These are phyloP conservation scores for Paratilapia polleni DNA, from an alignment of 2,113 vertebrate genomes.

Conservation along the genomic window DNA sequence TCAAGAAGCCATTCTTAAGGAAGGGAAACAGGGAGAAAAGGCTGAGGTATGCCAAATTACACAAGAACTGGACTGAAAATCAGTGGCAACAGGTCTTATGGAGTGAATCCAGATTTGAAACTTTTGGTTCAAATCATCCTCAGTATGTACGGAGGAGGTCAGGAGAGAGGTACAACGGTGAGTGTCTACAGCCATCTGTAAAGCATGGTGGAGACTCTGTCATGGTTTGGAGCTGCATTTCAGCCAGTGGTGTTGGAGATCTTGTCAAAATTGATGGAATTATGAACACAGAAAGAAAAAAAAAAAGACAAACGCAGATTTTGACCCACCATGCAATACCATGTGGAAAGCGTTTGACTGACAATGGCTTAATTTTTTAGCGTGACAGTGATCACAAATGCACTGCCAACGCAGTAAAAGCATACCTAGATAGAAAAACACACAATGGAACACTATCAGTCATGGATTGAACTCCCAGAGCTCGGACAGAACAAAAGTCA, in stretches of 20 bases:
- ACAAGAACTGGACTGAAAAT: neutral
- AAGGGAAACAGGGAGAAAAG: too few species aligned
- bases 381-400: accelerated
- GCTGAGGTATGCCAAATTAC: too few species aligned
- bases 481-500: too few species aligned
- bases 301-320: too few species aligned
- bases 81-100: neutral
- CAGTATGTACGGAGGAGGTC: neutral
- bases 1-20: too few species aligned
- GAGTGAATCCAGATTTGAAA: neutral
- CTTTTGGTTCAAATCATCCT: neutral
- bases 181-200: neutral
- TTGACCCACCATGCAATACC: neutral
- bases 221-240: neutral
- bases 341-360: neutral
- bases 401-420: too few species aligned
- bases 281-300: neutral
- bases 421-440: too few species aligned
- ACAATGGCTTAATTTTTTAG: accelerated
- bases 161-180: neutral
- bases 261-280: neutral
- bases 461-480: too few species aligned
- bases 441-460: too few species aligned
- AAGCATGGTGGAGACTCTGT: neutral
- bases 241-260: neutral